Evolutionary conservation across 1,140 invertebrate species (phyloP), one percentile per base, ranked within the genome.

Genomic region (Temnothorax curvispinosus): DNA sequence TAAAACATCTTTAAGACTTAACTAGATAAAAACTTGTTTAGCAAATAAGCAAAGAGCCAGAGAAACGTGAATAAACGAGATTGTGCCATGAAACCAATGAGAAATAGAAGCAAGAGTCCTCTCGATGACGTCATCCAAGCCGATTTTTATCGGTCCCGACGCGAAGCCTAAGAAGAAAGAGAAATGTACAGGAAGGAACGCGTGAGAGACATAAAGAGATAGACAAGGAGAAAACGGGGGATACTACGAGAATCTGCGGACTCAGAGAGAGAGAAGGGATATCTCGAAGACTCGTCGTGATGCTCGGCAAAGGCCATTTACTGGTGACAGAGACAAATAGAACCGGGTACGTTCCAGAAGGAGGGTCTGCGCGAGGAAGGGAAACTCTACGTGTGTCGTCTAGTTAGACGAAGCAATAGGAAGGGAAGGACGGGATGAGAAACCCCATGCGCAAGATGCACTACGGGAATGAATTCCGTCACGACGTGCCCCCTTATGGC

Each of bases 251-350:
- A 71, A 67, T 52, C 27, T 56, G 27, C 56, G 18, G 18, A 71
- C 35, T 60, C 41, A 86, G 38, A 32, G 50, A 65, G 54, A 60
- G 69, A 85, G 88, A 62, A 64, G 76, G 56, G 60, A 69, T 65
- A 86, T 65, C 75, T 67, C n/a, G 78, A 82, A 87, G 72, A 41
- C 44, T 80, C 82, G 76, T 85, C 62, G 86, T 85, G 58, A 52
- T 72, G 76, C 90, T 84, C 74, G 60, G 89, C 85, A 88, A 88
- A 91, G 82, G 89, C 91, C 91, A 92, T 92, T 92, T 92, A 92
- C 81, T 80, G 80, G 80, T 92, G 91, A 92, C 91, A 92, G 89
- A 92, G 91, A 92, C 91, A 90, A 92, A 92, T 92, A 92, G 91
- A 92, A 91, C 87, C 71, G 74, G 84, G 78, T 87, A 84, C 72